Evolutionary conservation across 2,797 vertebrate genomes (phyloP).

Genomic region (Enteromius trimaculatus): DNA sequence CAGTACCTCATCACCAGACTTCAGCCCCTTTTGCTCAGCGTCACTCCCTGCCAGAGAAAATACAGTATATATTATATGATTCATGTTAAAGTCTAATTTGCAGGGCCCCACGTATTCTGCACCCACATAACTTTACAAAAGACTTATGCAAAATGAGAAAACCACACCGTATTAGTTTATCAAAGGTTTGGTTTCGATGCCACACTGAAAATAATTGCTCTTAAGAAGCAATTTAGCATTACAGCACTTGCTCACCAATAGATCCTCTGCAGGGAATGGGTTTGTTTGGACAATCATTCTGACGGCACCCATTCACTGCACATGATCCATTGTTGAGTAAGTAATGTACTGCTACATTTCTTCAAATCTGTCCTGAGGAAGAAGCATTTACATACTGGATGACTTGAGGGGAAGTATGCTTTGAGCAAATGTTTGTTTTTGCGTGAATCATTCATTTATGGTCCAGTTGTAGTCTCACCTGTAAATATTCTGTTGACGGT

Average conservation of each 20-base stretch:
- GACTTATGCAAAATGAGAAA: neutral
- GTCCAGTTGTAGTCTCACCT: slow-evolving; percentile 76
- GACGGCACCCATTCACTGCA: neutral
- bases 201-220: neutral
- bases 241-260: neutral
- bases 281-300: neutral
- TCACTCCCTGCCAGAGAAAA: slow-evolving; percentile 72
- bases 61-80: neutral
- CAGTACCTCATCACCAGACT: slow-evolving; percentile 86
- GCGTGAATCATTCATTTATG: neutral
- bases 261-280: neutral
- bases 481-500: slow-evolving; percentile 86
- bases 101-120: neutral
- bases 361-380: neutral
- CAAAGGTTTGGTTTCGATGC: neutral
- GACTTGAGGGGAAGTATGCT: neutral
- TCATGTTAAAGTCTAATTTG: neutral
- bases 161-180: neutral
- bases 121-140: neutral
- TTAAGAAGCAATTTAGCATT: neutral
- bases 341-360: neutral
- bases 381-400: neutral
- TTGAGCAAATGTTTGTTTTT: neutral
- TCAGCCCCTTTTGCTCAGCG: slow-evolving; percentile 80
- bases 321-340: neutral